Base-by-base conservation (phyloP, 92 coral and sea anemone genomes). In the Epizoanthus ramosus region DNA sequence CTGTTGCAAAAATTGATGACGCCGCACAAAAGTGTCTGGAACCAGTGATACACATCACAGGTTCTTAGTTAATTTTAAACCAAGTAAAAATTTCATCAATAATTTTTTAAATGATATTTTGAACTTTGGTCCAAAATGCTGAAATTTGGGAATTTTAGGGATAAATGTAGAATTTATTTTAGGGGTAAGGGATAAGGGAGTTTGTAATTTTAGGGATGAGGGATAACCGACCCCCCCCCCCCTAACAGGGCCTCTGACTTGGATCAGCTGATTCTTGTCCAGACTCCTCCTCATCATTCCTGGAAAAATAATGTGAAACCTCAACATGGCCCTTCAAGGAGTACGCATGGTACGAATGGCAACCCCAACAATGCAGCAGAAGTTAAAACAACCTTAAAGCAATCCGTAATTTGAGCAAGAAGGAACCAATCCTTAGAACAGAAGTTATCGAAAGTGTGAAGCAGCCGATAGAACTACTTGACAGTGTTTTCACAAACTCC, bases 261-360 rank as follows among this genome's bases (percentile, higher is more conserved):
- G 66, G 80, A 83, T 72, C 63, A 57, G 80, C 71, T 83, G 58
- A 54, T 71, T 43, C 86, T 83, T 31, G 86, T 83, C 57, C 80
- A 71, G 68, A 83, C 80, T 43, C 79, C 86, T n/a, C 80, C 60
- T 25, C 80, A 83, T 28, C 86, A 72, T 52, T 71, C 80, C 24
- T 71, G 91, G 88, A 87, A 84, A 69, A 87, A 87, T 71, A 47
- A 86, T 86, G 89, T 70, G 87, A 31, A 87, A 81, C 63, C 87
- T 87, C 54, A 81, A 87, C 65, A 33, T 87, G 65, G 87, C 90
- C 8, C 81, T 81, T 41, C 81, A 81, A 81, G 90, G 87, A 61
- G 50, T 69, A 23, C 85, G 91, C 25, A 88, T 84, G 39, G 80
- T 83, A 69, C 58, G 86, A 68, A 69, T 5, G 56, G 79, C 63